Evolutionary conservation across 2,888 invertebrate species (phyloP).

Genomic region (Prosopocoilus inquinatus): DNA sequence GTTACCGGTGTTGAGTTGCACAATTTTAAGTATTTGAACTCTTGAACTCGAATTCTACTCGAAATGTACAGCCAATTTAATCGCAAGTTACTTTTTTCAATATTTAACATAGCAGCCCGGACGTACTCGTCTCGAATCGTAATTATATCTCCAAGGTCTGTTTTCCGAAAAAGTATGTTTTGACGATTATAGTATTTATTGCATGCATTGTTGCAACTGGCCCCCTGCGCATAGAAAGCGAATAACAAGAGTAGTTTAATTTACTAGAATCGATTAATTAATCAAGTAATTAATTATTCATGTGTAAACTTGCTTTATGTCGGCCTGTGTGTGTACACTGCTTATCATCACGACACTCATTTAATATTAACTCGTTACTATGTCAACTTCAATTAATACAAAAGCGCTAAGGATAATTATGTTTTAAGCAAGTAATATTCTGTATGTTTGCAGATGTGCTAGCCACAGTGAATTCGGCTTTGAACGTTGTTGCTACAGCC

Average conservation of each 20-base stretch:
- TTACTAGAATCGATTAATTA: too few relatives aligned
- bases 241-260: too few relatives aligned
- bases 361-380: constrained; percentile 5
- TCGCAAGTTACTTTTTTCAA: constrained; percentile 18
- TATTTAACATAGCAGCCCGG: constrained; percentile 19
- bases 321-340: not conserved
- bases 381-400: constrained; percentile 11
- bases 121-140: constrained; percentile 21
- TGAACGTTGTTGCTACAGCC: constrained; percentile 5
- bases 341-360: not conserved
- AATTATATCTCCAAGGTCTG: not conserved
- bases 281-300: too few relatives aligned
- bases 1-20: too few relatives aligned
- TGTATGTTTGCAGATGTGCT: constrained; percentile 1
- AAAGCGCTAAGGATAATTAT: constrained; percentile 2
- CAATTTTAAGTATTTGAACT: too few relatives aligned
- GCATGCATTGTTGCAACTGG: too few relatives aligned
- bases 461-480: not conserved
- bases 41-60: too few relatives aligned
- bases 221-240: too few relatives aligned
- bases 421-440: too few relatives aligned
- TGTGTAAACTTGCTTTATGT: not conserved
- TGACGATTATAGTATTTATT: not conserved
- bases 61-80: constrained; percentile 2
- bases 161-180: constrained; percentile 11